A percentile compares a stretch with the other conserved stretches of the same genome.
These are phyloP conservation scores for Helarctos malayanus DNA, from an alignment of 2,797 vertebrate species.

Conservation along the genomic window DNA sequence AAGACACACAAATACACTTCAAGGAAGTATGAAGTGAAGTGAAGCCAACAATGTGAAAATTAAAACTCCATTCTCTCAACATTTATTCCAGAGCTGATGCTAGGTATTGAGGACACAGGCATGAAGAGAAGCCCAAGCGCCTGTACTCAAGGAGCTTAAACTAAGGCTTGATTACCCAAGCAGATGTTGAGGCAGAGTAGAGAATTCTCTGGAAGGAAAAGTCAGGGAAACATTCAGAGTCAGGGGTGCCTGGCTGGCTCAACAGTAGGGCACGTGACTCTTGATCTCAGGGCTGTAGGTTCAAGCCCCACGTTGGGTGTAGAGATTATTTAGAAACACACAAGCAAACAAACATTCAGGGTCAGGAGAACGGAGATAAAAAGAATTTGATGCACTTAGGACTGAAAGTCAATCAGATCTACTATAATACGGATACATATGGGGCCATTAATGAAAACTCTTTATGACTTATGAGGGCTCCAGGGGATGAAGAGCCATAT, in stretches of 20 bases:
- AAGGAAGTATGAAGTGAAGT: neutral
- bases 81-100: neutral
- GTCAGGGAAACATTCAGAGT: neutral
- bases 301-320: neutral
- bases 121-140: neutral
- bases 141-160: neutral
- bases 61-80: neutral
- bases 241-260: neutral
- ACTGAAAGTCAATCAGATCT: neutral
- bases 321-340: neutral
- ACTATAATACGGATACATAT: rapidly evolving
- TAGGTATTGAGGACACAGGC: rapidly evolving
- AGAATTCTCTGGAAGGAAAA: neutral
- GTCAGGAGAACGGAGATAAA: neutral
- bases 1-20: neutral
- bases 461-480: neutral
- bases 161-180: neutral
- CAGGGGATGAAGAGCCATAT: neutral
- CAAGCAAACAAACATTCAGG: neutral
- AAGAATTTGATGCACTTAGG: neutral
- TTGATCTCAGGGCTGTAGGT: neutral
- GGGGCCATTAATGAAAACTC: neutral
- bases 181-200: neutral
- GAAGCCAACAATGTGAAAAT: neutral
- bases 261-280: neutral